Evolutionary conservation across 1,140 invertebrate species (phyloP), one percentile per base, ranked within the genome.

Genomic region (Lasaia peninsularis): DNA sequence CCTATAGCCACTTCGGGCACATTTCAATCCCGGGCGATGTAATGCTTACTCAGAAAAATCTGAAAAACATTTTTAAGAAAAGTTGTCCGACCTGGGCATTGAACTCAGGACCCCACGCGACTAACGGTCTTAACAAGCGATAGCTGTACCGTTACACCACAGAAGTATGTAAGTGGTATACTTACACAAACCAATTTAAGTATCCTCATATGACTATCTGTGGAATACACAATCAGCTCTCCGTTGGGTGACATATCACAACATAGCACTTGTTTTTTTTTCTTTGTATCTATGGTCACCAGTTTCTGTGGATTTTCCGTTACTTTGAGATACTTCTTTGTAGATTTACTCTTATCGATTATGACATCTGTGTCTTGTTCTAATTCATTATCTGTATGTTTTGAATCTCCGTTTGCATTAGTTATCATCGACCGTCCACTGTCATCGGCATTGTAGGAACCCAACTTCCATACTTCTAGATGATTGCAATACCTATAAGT

Each of bases 201-300:
- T 28, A 96, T 81, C 57, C 93, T 91, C 12, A 95, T 69, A 34
- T 91, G 86, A 37, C 75, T 89, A 21, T 92, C 85, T 0, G 95
- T 96, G 0, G 94, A 94, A 77, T 95, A 96, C 9, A 93, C 92
- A 20, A 97, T 91, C 74, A 92, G 92, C 53, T 92, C 90, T 1
- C 92, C 93, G 72, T 93, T 90, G 0, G 90, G 90, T 7, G 94
- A 95, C 4, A 97, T 86, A 6, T 92, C 91, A 71, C 91, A 91
- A 71, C 92, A 94, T 6, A 92, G 72, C 14, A 96, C 93, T 14
- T 84, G 88, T 67, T 94, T 93, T 7, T 91, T 88, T 1, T 88
- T 80, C 72, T 93, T 92, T 5, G 91, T 90, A 53, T 90, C 87
- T 40, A 95, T 71, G 63, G 93, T 85, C 4, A 96, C 65, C 4